Evolutionary conservation across 2,113 vertebrate genomes (phyloP), one percentile per base, ranked within the genome.

Genomic region (Donacobius atricapilla): DNA sequence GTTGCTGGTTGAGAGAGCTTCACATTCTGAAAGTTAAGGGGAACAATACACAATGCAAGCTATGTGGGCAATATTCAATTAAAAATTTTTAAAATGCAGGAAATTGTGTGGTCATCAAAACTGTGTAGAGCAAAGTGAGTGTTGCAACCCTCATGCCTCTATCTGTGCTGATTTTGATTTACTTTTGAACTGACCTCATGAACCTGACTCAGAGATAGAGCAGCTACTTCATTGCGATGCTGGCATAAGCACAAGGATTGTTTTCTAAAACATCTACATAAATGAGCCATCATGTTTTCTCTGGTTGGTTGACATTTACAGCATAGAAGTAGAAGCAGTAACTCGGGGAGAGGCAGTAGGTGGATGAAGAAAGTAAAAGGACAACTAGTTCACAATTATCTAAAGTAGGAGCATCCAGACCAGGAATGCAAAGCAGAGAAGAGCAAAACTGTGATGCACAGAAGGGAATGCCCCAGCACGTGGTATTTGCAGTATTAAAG

Each of bases 11-110:
- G 45, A 80, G 37, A 56, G 37, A 6, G 1, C 12, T 66, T 76
- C 35, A 17, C 4, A 1, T 53, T 53, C 37, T 42, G 48, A 75
- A 75, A 82, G 10, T 72, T 68, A 44, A 57, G 23, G 31, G 40
- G 12, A 78, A 3, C 0, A 3, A 60, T 25, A 48, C 3, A 17
- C 20, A 54, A 10, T 25, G 5, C 0, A 3, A 64, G 10, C 20
- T 18, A 11, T 5, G 2, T 11, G 48, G 22, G 17, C 53, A 73
- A 45, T 33, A 87, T 23, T 30, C 8, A 31, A 15, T 19, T 35
- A 4, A 33, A 40, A 6, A 0, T 0, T n/a, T 66, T 57, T 11
- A 0, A 17, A 69, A 64, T 17, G 16, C 40, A 61, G 48, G 22
- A 48, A 88, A 37, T 13, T 11, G 10, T 6, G 17, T 5, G 3